These are phyloP conservation scores for Hozukius guyotensis DNA, from an alignment of 2,797 vertebrate genomes.

Conservation along the genomic window DNA sequence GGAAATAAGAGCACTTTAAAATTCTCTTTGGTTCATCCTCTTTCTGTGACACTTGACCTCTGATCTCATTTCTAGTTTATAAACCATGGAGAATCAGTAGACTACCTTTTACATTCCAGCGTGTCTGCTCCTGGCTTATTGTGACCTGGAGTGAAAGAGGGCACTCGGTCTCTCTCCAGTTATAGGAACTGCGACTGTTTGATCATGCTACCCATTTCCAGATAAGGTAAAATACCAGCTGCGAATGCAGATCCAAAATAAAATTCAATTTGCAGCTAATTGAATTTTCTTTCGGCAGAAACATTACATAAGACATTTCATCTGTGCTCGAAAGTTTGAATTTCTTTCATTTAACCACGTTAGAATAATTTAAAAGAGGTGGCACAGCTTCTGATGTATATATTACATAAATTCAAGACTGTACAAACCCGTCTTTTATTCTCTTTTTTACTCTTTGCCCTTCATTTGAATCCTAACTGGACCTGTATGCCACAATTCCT, in stretches of 20 bases:
- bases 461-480: constrained; percentile 10
- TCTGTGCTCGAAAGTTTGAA: neutral
- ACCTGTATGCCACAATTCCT: constrained; percentile 3
- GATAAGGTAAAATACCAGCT: constrained; percentile 19
- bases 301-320: constrained; percentile 28
- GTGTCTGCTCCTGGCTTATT: constrained; percentile 50
- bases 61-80: constrained; percentile 66
- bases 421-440: neutral
- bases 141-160: constrained; percentile 38
- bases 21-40: constrained; percentile 58
- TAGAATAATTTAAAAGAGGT: constrained; percentile 10
- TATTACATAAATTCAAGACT: neutral
- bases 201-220: constrained; percentile 15
- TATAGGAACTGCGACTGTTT: constrained; percentile 18
- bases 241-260: constrained; percentile 22
- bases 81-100: constrained; percentile 69
- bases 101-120: constrained; percentile 64
- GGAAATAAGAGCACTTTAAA: constrained; percentile 70
- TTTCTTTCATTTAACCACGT: constrained; percentile 31
- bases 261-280: constrained; percentile 47
- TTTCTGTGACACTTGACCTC: constrained; percentile 72
- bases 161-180: constrained; percentile 14
- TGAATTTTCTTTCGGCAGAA: constrained; percentile 22
- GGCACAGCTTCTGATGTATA: neutral
- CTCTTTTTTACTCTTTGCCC: neutral